These are phyloP conservation scores for Heliothis subflexa DNA, from an alignment of 1,140 invertebrate genomes.

Conservation along the genomic window DNA sequence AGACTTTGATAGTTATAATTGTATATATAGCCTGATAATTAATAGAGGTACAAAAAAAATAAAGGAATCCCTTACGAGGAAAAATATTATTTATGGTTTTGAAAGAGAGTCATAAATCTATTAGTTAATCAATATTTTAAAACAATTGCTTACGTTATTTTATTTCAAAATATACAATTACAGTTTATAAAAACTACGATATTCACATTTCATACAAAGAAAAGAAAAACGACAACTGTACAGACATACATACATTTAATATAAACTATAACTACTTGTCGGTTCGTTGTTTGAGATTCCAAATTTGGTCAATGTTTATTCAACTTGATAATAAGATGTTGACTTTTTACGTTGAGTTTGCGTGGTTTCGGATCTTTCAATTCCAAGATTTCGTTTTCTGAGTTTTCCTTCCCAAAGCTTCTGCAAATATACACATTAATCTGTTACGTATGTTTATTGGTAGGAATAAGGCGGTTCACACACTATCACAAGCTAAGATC, in stretches of 20 bases:
- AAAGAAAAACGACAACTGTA: neutral
- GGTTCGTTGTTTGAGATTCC: constrained; percentile 25
- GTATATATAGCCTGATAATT: too few species aligned
- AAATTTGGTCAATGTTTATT: constrained; percentile 16
- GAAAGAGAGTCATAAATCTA: too few species aligned
- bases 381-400: neutral
- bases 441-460: neutral
- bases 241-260: neutral
- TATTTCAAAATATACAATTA: neutral
- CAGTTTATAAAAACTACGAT: neutral
- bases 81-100: too few species aligned
- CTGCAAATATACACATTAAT: constrained; percentile 22
- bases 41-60: too few species aligned
- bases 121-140: too few species aligned
- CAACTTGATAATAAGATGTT: constrained; percentile 27
- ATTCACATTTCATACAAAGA: neutral
- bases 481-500: too few species aligned
- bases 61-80: too few species aligned
- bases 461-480: neutral
- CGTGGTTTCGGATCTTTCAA: neutral
- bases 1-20: too few species aligned
- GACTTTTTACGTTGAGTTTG: constrained; percentile 11
- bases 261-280: constrained; percentile 1
- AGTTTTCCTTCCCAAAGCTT: constrained; percentile 29
- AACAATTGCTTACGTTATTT: too few species aligned